Base-by-base conservation (phyloP, 2,888 invertebrate genomes). In the Drosophila colorata region DNA sequence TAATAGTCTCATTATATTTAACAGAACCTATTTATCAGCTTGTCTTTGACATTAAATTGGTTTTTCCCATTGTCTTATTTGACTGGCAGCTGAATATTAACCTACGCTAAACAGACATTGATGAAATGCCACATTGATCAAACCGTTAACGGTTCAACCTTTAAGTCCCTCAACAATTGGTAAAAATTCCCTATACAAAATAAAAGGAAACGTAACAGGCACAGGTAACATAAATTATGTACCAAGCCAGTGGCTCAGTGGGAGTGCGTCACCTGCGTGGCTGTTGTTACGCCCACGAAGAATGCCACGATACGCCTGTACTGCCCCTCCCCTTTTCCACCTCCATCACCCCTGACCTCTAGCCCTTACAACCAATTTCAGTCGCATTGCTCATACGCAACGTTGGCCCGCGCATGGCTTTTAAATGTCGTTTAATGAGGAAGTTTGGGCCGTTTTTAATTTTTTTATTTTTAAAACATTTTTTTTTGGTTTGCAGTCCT, bases 311-410 rank as follows among this genome's bases (percentile, higher is more conserved):
- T 51, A 16, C n/a, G 46, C 47, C 38, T 9, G 25, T 8, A 13
- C 9, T 4, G 11, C 18, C n/a, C 6, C 7, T 9, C 0, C 31
- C 20, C 18, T n/a, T n/a, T n/a, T n/a, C n/a, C n/a, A n/a, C n/a
- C n/a, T n/a, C n/a, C n/a, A n/a, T n/a, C n/a, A n/a, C n/a, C n/a
- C n/a, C n/a, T n/a, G n/a, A n/a, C n/a, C n/a, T n/a, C n/a, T n/a
- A 2, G 2, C 18, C 0, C 25, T 9, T 28, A 9, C 16, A 14
- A 7, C 0, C 35, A n/a, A 6, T 28, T 51, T 25, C 16, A 41
- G 4, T 35, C 25, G 14, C 51, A 63, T 78, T 59, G 59, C 65
- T 69, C 76, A 78, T 76, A 78, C 79, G 76, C 65, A 51, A 20
- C 37, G 61, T 66, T 58, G 18, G 46, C 60, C 78, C 4, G 44